phyloP scores from a whole-genome alignment of 2,888 invertebrate species.

The Itoplectis maculator region DNA sequence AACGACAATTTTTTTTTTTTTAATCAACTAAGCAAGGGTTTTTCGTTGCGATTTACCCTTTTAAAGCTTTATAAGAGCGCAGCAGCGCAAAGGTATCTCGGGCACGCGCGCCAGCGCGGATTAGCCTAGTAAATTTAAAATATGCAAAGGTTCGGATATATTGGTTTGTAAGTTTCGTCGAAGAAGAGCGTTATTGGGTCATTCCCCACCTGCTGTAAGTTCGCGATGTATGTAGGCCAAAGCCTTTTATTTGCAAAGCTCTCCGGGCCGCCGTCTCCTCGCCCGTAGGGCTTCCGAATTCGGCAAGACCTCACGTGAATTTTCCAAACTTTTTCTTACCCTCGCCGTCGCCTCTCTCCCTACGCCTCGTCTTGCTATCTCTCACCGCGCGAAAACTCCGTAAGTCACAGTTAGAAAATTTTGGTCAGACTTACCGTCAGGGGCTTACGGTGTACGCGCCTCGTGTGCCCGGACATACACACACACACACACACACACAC shows the following conservation, averaged over 20 bases:
- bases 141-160: not conserved
- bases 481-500: too few relatives aligned
- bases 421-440: slow-evolving; percentile 50
- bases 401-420: slow-evolving; percentile 57
- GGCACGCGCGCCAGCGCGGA: too few relatives aligned
- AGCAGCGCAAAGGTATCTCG: too few relatives aligned
- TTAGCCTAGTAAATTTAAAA: slow-evolving; percentile 4
- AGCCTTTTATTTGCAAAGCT: slow-evolving; percentile 50
- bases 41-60: too few relatives aligned
- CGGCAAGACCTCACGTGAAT: slow-evolving; percentile 42
- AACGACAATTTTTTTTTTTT: too few relatives aligned
- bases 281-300: slow-evolving; percentile 18
- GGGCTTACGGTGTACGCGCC: slow-evolving; percentile 14
- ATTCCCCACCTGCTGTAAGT: slow-evolving; percentile 21
- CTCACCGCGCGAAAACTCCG: slow-evolving; percentile 24
- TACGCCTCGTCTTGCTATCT: not conserved
- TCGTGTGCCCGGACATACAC: slow-evolving; percentile 5
- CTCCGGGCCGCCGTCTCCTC: slow-evolving; percentile 26
- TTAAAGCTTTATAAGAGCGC: too few relatives aligned
- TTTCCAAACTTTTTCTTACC: slow-evolving; percentile 30
- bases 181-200: slow-evolving; percentile 34
- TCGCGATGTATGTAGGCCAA: slow-evolving; percentile 40
- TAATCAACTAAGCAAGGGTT: too few relatives aligned
- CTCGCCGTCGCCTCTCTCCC: not conserved
- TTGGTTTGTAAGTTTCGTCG: slow-evolving; percentile 5